Base-by-base conservation (phyloP, 2,797 vertebrate genomes). In the Champsocephalus esox region DNA sequence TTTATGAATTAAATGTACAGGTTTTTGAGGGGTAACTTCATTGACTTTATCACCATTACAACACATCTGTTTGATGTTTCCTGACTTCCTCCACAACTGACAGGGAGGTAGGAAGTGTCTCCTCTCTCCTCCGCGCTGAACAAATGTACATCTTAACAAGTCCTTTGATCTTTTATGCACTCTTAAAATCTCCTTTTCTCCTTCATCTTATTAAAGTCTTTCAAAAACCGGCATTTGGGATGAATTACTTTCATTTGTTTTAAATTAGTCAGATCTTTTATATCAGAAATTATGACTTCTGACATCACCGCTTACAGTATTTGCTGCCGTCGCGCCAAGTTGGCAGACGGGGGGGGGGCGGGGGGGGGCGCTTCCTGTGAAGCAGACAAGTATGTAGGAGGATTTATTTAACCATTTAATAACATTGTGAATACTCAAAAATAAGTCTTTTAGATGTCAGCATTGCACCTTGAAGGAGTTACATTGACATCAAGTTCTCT, bases 91-190 rank as follows among this genome's bases (percentile, higher is more conserved):
- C 32, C 19, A 1, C 51, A 17, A n/a, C 50, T 44, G 50, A 67
- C 54, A 58, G 21, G 16, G 13, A 34, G 52, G 56, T 1, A 38
- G n/a, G 69, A 66, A 41, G 57, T 41, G 17, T 1, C 19, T 75
- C 50, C 43, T 62, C 46, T 71, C 12, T 60, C 38, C 54, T 50
- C 8, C 9, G 11, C 34, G 51, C 63, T 55, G n/a, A 55, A 45
- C 44, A 70, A 51, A 72, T 52, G n/a, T 54, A 41, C 64, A 81
- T 84, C 76, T 65, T 80, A 55, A 77, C 75, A 61, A 64, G 19
- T 43, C 12, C 59, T 88, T 82, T 88, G 19, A 88, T 83, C 77
- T 88, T 87, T 83, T 83, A 88, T 81, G 76, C 46, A 41, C 80
- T 75, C 83, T 70, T 88, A 49, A 86, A 81, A 67, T 49, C 43